These are phyloP conservation scores for Crotalus tigris DNA, from an alignment of 2,113 vertebrate genomes.

Conservation along the genomic window DNA sequence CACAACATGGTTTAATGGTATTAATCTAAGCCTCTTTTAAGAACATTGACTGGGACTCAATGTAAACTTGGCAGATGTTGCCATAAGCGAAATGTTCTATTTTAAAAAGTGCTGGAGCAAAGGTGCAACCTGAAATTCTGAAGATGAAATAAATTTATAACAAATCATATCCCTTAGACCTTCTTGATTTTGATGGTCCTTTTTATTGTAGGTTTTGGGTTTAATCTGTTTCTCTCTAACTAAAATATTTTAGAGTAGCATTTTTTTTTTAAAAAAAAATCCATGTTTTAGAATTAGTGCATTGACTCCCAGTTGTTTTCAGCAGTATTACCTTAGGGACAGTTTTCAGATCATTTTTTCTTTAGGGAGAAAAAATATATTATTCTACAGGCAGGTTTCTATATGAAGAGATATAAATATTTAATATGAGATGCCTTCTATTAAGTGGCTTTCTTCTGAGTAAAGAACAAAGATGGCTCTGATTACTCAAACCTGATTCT, in stretches of 20 bases:
- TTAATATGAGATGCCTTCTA: not conserved
- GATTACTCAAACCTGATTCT: not conserved
- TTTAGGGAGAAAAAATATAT: not conserved
- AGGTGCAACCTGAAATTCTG: slow-evolving; percentile 67
- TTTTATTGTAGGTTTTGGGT: slow-evolving; percentile 40
- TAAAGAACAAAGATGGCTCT: not conserved
- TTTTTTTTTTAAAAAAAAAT: not conserved
- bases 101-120: slow-evolving; percentile 69
- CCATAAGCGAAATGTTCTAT: slow-evolving; percentile 60
- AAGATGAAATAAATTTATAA: slow-evolving; percentile 72
- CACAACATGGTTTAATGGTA: slow-evolving; percentile 62
- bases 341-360: slow-evolving; percentile 18
- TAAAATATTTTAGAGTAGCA: slow-evolving; percentile 35
- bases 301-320: slow-evolving; percentile 36
- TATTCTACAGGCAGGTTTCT: not conserved
- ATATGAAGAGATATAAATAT: not conserved
- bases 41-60: slow-evolving; percentile 56
- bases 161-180: slow-evolving; percentile 61
- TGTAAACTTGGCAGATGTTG: slow-evolving; percentile 65
- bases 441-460: slow-evolving; percentile 37
- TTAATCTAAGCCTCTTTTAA: slow-evolving; percentile 59
- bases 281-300: slow-evolving; percentile 40
- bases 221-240: slow-evolving; percentile 45
- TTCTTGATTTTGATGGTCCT: slow-evolving; percentile 20
- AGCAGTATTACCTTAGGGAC: slow-evolving; percentile 49